phyloP scores from a whole-genome alignment of 2,113 vertebrate species.

The Merops nubicus region DNA sequence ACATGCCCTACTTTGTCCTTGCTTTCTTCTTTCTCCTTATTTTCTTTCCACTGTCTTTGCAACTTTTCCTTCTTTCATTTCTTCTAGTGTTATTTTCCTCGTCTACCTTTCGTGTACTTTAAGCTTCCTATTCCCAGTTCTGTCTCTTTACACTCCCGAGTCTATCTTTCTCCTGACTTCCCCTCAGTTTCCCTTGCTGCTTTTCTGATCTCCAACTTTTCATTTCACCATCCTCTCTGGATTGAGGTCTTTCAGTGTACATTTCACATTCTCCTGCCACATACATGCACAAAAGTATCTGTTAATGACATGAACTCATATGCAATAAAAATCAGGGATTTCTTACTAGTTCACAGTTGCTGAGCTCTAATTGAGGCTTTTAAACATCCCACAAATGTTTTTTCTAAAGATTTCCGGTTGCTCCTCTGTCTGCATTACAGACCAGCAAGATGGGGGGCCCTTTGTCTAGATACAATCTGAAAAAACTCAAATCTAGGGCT shows the following conservation, averaged over 20 bases:
- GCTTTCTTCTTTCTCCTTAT: not conserved
- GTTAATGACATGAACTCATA: not conserved
- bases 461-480: not conserved
- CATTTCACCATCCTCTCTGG: not conserved
- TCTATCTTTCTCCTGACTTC: not conserved
- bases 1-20: not conserved
- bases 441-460: not conserved
- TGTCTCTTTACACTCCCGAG: not conserved
- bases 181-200: not conserved
- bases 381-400: not conserved
- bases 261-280: not conserved
- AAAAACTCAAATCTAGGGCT: not conserved
- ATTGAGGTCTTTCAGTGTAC: not conserved
- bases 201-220: not conserved
- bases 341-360: not conserved
- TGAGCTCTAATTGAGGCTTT: not conserved
- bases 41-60: not conserved
- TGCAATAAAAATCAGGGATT: not conserved
- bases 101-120: not conserved
- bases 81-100: not conserved
- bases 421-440: not conserved
- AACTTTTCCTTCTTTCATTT: conserved; percentile 35
- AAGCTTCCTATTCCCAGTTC: not conserved
- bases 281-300: not conserved
- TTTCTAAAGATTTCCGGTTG: not conserved